Base-by-base conservation (phyloP, 2,113 vertebrate species). In the Ovibos moschatus region DNA sequence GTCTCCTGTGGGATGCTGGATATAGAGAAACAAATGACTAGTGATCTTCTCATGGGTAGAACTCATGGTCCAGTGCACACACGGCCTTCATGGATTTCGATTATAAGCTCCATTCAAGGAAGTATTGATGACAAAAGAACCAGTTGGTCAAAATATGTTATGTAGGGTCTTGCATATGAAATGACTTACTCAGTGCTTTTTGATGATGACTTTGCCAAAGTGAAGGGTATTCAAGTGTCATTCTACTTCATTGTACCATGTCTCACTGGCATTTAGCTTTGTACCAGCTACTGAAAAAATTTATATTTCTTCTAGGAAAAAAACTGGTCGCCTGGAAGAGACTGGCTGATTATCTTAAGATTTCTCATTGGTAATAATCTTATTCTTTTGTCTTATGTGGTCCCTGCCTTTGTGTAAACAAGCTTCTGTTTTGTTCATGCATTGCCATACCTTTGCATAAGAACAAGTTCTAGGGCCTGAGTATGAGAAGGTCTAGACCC, bases 291-390 rank as follows among this genome's bases (percentile, higher is more conserved):
- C 17, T 86, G 25, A 90, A 43, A 92, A 74, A 94, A 43, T 67
- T 86, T 36, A 36, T 86, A n/a, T 50, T 79, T 27, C 28, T 87
- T 91, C 27, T 79, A 92, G 79, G 43, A 71, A 89, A 82, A 82
- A 88, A 62, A 94, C 9, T 71, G 55, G 30, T 87, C 50, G 67
- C 84, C 28, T 93, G 50, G 87, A 90, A 96, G 36, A 97, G 15
- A 93, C 43, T 90, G 36, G 33, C 78, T 82, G 82, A 91, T 84
- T 92, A 58, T 30, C 79, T 43, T 84, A 93, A 79, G 30, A 95
- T 96, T 95, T 96, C 30, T 96, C 50, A 91, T 88, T 87, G 81
- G 40, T 92, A 51, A 87, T 45, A 21, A 74, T 62, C 33, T 85
- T 94, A 45, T 67, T 9, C 40, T 89, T 86, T 86, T 12, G 27